Percentiles rank a stretch among this genome's conserved stretches.
Conservation (phyloP, 2,113 vertebrate genomes). For the Tautogolabrus adspersus region DNA sequence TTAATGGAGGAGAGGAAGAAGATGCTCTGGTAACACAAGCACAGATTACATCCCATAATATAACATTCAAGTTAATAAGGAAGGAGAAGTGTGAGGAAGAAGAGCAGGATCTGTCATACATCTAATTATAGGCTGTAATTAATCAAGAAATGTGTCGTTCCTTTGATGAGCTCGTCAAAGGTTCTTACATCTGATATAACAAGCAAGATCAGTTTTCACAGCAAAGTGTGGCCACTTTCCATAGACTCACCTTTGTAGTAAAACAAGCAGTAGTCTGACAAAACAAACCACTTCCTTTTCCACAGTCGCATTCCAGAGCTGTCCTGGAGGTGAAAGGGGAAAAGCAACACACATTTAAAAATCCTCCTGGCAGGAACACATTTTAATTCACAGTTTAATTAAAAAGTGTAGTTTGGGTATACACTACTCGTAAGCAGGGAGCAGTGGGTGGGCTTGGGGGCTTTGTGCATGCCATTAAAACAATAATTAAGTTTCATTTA, state of each 20-base stretch:
- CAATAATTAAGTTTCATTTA: conserved; percentile 16
- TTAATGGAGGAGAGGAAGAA: conserved; percentile 58
- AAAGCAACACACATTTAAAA: conserved; percentile 53
- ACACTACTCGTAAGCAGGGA: conserved; percentile 1
- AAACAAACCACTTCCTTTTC: conserved; percentile 98
- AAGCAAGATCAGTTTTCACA: background rate
- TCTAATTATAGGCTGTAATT: conserved; percentile 42
- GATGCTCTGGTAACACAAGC: conserved; percentile 49
- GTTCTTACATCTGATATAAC: conserved; percentile 12
- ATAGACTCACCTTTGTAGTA: conserved; percentile 98
- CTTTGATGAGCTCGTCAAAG: conserved; percentile 9
- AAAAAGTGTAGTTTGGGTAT: conserved; percentile 40
- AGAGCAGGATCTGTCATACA: background rate
- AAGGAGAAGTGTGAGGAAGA: conserved; percentile 33
- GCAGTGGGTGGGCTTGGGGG: background rate
- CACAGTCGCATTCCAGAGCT: conserved; percentile 98
- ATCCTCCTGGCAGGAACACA: conserved; percentile 7
- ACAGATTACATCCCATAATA: conserved; percentile 57
- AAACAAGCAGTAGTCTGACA: conserved; percentile 98
- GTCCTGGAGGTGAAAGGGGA: conserved; percentile 87
- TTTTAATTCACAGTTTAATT: conserved; percentile 50
- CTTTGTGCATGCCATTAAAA: conserved; percentile 31
- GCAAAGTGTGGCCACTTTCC: conserved; percentile 37
- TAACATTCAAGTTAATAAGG: conserved; percentile 50
- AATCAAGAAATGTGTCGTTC: conserved; percentile 25